Evolutionary conservation across 2,888 invertebrate genomes (phyloP), one percentile per base, ranked within the genome.

Genomic region (Andrena trimmerana): DNA sequence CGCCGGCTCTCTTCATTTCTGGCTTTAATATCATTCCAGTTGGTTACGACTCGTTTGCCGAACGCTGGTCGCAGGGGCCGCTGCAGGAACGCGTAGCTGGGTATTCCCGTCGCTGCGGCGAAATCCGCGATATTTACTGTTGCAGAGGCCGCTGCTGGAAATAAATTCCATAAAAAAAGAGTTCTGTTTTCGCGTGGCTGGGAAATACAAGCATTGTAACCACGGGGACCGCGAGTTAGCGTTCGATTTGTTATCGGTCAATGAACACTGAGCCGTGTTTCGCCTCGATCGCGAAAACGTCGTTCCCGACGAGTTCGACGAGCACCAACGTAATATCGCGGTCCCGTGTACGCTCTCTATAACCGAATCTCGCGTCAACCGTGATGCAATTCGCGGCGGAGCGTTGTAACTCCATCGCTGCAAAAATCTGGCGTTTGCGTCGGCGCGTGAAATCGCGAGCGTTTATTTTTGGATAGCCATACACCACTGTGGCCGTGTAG

Each of bases 241-340:
- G 20, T 73, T 67, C 74, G 60, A 62, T 50, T 52, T 50, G 74
- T 27, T 75, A 68, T 68, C 68, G 67, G 60, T 33, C 48, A 24
- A 60, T 27, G 67, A 67, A 67, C 74, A 24, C 33, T 20, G 66
- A 36, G 13, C 57, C 65, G 54, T n/a, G 42, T 13, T 29, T 20
- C 36, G 24, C n/a, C 13, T 0, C 29, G 16, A 48, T 16, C 36
- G 29, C 57, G 73, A 66, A 73, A 73, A 57, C 16, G 42, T 57
- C 52, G 31, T 57, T 59, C 24, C 16, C 73, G 66, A 33, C 31
- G 13, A 54, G 27, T 29, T 36, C 63, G 42, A 48, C 54, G 71
- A 50, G 20, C 29, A 8, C n/a, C 29, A 4, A 16, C 31, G 3
- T n/a, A 29, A n/a, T 59, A 59, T 42, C 42, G 57, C 48, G 27